Evolutionary conservation across 2,113 vertebrate genomes (phyloP), one percentile per base, ranked within the genome.

Genomic region (Prunella himalayana): DNA sequence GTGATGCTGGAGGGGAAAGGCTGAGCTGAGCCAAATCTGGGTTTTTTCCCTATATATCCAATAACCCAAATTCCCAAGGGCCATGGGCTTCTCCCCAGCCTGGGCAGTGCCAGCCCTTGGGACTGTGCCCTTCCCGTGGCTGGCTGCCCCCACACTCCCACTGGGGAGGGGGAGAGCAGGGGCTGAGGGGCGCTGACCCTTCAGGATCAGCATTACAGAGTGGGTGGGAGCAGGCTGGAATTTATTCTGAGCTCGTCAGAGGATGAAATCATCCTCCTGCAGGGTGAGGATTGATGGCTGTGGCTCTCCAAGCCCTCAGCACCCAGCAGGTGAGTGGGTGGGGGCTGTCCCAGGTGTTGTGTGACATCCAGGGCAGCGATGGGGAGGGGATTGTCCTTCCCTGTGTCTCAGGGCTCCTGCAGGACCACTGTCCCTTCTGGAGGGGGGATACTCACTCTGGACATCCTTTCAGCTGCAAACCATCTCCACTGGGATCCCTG

Each of bases 401-500:
- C 11, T 1, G 25, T 37, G 51, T 31, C 66, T 35, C 2, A 0
- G 69, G 47, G 54, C 25, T 92, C 54, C 70, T 69, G 33, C 39
- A 76, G 71, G 72, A 50, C 90, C 37, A 0, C 7, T 33, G 86
- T 73, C 90, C 77, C 89, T 35, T 70, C 88, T 71, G 77, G n/a
- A 65, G 61, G 33, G 59, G 54, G 41, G 50, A 59, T 57, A 4
- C 63, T 83, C 22, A 24, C 90, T 77, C 86, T 92, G 95, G 93
- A 91, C 88, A 94, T 91, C 88, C 83, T 96, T 95, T 66, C 82
- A 82, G 87, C 91, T 90, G 86, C 89, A 59, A 95, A 70, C 60
- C 5, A 1, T 51, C 88, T 89, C 97, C 95, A 25, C 82, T 92
- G 97, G 97, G 96, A 96, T 96, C 90, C 44, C 79, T 1, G 18